Evolutionary conservation across 2,797 vertebrate genomes (phyloP), one percentile per base, ranked within the genome.

Genomic region (Leptodactylus fallax): DNA sequence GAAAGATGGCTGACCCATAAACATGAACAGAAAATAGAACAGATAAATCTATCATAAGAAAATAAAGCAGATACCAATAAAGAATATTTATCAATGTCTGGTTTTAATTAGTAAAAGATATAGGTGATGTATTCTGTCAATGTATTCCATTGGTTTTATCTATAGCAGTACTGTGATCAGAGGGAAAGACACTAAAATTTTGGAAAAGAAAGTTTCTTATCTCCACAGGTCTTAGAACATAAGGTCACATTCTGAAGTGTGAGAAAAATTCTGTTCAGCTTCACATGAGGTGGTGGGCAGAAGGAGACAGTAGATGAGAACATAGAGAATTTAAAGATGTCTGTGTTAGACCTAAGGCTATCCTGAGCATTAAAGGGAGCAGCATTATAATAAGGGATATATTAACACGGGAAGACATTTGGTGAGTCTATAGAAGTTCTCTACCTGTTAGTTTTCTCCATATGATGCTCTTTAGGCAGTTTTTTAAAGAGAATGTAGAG

Each of bases 181-280:
- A 56, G 23, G 4, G n/a, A 53, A 9, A 25, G 4, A 25, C 27
- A 7, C 8, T 45, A 51, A 63, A 69, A 51, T 55, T 21, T 8
- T 45, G 53, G 27, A 82, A 17, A 58, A 17, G 11, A 84, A 47
- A 58, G 67, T 84, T 74, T 84, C 19, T 60, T 21, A 36, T 7
- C 25, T 74, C 27, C 16, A 72, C 56, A n/a, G 49, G 25, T 36
- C 17, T 25, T 23, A 27, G 61, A 82, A 36, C 81, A 72, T 12
- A 72, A 83, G 27, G 67, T 72, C 81, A 83, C 10, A 27, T 7
- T n/a, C 16, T 83, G 67, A 72, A 83, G 65, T 21, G 60, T 23
- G 14, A 49, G 51, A 51, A 58, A 72, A 58, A 3, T 19, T 83
- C 17, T 60, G 67, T 45, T 58, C 25, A 9, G 14, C 11, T 74